Percentiles rank a stretch among this genome's conserved stretches.
phyloP scores from a whole-genome alignment of 2,113 vertebrate species.

The Heptranchias perlo region DNA sequence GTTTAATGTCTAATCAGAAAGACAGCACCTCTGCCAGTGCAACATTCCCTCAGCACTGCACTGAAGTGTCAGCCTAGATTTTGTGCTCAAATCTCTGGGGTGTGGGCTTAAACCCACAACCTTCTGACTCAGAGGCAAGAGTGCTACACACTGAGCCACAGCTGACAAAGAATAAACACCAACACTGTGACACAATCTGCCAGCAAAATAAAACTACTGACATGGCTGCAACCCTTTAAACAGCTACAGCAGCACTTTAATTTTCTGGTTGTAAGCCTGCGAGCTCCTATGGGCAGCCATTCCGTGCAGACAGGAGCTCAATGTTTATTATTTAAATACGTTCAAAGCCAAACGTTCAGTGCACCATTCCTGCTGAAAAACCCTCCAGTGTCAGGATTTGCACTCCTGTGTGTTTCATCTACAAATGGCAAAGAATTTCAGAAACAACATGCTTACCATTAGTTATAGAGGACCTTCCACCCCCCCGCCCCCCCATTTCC shows the following conservation, averaged over 20 bases:
- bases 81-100: not conserved
- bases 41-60: not conserved
- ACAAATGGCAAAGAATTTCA: not conserved
- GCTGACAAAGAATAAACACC: not conserved
- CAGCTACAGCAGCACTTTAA: not conserved
- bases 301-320: not conserved
- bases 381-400: not conserved
- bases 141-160: not conserved
- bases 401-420: not conserved
- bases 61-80: not conserved
- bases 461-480: not conserved
- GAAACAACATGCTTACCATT: not conserved
- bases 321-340: not conserved
- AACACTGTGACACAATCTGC: not conserved
- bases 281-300: not conserved
- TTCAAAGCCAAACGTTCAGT: not conserved
- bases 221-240: not conserved
- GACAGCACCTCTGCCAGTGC: not conserved
- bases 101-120: too few relatives aligned
- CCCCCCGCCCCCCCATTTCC: too few relatives aligned
- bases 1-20: too few relatives aligned
- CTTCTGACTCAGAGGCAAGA: too few relatives aligned
- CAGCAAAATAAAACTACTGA: not conserved
- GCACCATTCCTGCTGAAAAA: not conserved
- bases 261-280: not conserved